Evolutionary conservation across 2,888 invertebrate genomes (phyloP).

Genomic region (Agapetus fuscipes): DNA sequence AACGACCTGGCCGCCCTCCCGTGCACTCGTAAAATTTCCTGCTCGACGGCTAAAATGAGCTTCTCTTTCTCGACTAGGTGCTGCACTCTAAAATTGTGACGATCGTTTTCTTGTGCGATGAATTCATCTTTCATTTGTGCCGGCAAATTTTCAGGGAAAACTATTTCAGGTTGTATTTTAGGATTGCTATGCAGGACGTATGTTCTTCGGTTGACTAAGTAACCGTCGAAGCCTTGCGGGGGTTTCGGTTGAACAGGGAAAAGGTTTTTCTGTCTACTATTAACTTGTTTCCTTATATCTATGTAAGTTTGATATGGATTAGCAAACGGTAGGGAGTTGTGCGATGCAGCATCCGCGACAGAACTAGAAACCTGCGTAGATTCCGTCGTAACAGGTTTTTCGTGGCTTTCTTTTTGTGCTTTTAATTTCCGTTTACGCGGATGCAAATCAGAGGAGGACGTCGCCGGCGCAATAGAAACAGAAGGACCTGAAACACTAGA

Average conservation of each 20-base stretch:
- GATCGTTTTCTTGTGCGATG: constrained; percentile 75
- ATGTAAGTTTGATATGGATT: constrained; percentile 91
- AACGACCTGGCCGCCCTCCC: constrained; percentile 89
- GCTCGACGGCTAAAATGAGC: constrained; percentile 86
- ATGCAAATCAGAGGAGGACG: constrained; percentile 55
- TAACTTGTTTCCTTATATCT: constrained; percentile 77
- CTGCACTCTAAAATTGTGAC: constrained; percentile 50
- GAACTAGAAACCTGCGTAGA: constrained; percentile 52
- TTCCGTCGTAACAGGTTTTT: no score
- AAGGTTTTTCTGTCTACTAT: constrained; percentile 60
- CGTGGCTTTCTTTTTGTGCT: constrained; percentile 54
- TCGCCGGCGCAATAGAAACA: neutral
- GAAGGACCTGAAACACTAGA: neutral
- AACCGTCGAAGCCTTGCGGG: constrained; percentile 92
- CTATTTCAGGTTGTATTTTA: constrained; percentile 64
- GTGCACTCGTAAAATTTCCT: constrained; percentile 91
- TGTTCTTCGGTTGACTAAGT: constrained; percentile 88
- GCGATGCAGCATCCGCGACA: neutral
- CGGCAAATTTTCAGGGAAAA: constrained; percentile 59
- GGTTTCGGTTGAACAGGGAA: constrained; percentile 91
- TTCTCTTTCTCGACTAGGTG: constrained; percentile 92
- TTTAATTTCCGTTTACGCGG: constrained; percentile 86
- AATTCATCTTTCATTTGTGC: constrained; percentile 73
- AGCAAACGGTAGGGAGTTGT: neutral
- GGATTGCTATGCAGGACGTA: constrained; percentile 82